Percentiles rank a stretch among this genome's conserved stretches.
Conservation (phyloP, 2,888 invertebrate genomes). For the Tachina grossa region DNA sequence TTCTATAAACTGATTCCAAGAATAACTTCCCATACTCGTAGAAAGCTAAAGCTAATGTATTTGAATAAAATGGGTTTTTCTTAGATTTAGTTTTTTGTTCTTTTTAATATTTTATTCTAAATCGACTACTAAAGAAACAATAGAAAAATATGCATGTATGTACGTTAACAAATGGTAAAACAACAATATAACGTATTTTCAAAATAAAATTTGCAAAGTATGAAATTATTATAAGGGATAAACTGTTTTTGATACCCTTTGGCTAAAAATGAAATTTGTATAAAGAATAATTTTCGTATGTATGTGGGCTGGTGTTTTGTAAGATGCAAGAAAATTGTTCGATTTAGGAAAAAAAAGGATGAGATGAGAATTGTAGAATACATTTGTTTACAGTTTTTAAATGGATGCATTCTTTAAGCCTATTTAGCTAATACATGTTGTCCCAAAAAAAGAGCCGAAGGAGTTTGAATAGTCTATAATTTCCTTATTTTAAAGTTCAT, state of each 20-base stretch:
- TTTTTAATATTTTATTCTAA: conserved; percentile 19
- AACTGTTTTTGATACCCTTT: conserved; percentile 73
- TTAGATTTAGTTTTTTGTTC: conserved; percentile 13
- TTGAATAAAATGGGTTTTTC: conserved; percentile 25
- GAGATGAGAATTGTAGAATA: background rate
- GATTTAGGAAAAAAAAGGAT: conserved; percentile 58
- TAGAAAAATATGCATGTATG: background rate
- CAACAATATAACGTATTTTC: conserved; percentile 15
- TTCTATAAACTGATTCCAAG: background rate
- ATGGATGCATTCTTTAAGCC: background rate
- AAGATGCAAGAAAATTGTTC: conserved; percentile 60
- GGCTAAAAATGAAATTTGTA: conserved; percentile 67
- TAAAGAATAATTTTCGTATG: conserved; percentile 27
- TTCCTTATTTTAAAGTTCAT: too few relatives aligned
- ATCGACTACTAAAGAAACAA: conserved; percentile 50
- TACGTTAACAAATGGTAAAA: conserved; percentile 17
- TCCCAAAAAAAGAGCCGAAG: too few relatives aligned
- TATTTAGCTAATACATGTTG: background rate
- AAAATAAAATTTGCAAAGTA: conserved; percentile 52
- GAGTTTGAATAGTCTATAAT: too few relatives aligned
- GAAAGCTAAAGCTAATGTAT: conserved; percentile 44
- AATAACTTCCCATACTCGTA: conserved; percentile 22
- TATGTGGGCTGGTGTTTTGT: conserved; percentile 5
- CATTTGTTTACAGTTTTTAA: background rate
- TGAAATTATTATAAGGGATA: conserved; percentile 70